Evolutionary conservation across 2,797 vertebrate genomes (phyloP), one percentile per base, ranked within the genome.

Genomic region (Anniella stebbinsi): DNA sequence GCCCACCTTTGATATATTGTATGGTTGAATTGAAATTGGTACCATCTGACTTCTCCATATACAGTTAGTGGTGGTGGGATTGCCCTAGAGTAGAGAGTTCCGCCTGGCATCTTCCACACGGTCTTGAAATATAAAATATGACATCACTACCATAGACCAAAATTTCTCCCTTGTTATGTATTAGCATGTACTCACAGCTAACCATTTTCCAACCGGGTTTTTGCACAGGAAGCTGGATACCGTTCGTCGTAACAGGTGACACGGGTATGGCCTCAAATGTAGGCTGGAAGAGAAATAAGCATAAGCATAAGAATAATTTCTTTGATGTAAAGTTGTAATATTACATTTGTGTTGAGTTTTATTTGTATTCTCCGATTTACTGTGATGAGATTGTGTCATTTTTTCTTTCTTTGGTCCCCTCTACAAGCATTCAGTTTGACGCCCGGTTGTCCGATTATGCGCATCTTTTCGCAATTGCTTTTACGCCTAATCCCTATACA

Each of bases 241-340:
- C 97, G 88, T 97, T 98, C 91, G 98, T 92, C 92, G 96, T 93
- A 91, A 96, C 93, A 72, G 97, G 95, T 67, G 95, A 89, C 60
- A 96, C 96, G 84, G 97, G 96, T 93, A 97, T 90, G 78, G 96
- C 85, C 92, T 97, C 97, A 93, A 97, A 97, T 80, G 96, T 90
- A 87, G 97, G 93, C 97, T 98, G 96, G 90, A 90, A 89, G 93
- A 93, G 87, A 95, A 95, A 78, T 86, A 90, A 95, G 95, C 87
- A 94, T 0, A 36, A 95, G 92, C 87, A 94, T 0, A 36, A 95
- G 92, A 54, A 63, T 28, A 51, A 66, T 30, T 70, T 70, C 66
- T 85, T 25, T 73, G 33, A 75, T 66, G 25, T 54, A 90, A 73
- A 80, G 15, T 12, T 72, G 48, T 17, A 76, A 51, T 51, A 60